These are phyloP conservation scores for Harpalus rubripes DNA, from an alignment of 2,888 invertebrate species.

Conservation along the genomic window DNA sequence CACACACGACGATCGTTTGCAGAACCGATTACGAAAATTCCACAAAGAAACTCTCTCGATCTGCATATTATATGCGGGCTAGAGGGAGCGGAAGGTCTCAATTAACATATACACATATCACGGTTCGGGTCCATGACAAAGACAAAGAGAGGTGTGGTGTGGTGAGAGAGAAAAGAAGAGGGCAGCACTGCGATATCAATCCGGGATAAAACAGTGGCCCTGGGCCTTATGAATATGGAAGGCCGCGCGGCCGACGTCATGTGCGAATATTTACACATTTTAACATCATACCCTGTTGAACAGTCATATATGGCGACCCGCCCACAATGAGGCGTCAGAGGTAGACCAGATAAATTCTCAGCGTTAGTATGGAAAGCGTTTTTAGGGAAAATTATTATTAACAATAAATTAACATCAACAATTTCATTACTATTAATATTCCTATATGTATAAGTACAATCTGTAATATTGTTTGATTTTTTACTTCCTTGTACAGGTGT, in stretches of 20 bases:
- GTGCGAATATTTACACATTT: slow-evolving; percentile 73
- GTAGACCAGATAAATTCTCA: slow-evolving; percentile 21
- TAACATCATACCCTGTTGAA: slow-evolving; percentile 68
- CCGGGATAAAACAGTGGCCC: slow-evolving; percentile 64
- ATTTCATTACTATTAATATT: no score
- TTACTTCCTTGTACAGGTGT: no score
- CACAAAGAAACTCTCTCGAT: slow-evolving; percentile 57
- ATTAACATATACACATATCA: slow-evolving; percentile 64
- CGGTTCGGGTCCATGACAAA: slow-evolving; percentile 5
- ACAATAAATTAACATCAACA: no score
- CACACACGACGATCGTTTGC: slow-evolving; percentile 6
- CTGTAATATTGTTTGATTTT: no score
- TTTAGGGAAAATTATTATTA: no score
- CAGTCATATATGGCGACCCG: slow-evolving; percentile 64
- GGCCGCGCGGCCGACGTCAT: slow-evolving; percentile 60
- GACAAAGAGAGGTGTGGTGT: slow-evolving; percentile 46
- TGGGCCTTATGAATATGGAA: slow-evolving; percentile 66
- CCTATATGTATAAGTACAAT: no score
- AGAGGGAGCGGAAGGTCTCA: slow-evolving; percentile 61
- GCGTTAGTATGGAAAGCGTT: neutral
- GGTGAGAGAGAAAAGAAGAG: slow-evolving; percentile 61
- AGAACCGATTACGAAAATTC: slow-evolving; percentile 50
- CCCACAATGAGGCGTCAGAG: neutral
- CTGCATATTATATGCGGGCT: slow-evolving; percentile 57
- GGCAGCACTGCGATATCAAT: slow-evolving; percentile 57